Conservation (phyloP, 2,888 invertebrate genomes). For the Norana najaformis region DNA sequence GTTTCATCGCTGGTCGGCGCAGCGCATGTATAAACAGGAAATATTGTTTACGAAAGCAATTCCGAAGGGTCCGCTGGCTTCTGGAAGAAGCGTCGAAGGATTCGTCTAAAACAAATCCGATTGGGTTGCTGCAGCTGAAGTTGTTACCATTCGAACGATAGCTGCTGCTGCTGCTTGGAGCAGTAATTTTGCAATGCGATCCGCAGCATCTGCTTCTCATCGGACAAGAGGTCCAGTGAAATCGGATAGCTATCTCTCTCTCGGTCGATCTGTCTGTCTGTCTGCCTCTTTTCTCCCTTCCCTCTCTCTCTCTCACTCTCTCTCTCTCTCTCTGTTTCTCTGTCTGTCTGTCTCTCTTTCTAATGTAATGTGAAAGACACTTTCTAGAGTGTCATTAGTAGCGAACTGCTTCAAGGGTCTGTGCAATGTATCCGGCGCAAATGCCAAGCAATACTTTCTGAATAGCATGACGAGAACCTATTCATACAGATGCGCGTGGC, state of each 20-base stretch:
- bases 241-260: background rate
- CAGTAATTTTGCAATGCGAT: background rate
- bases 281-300: background rate
- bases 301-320: background rate
- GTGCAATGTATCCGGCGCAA: background rate
- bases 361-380: background rate
- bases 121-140: background rate
- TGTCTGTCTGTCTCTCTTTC: background rate
- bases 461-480: background rate
- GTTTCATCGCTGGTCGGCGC: background rate
- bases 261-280: slow-evolving; percentile 9
- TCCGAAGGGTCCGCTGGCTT: background rate
- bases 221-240: background rate
- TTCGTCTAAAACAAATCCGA: background rate
- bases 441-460: background rate
- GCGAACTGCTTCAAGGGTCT: background rate
- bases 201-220: slow-evolving; percentile 1
- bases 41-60: slow-evolving; percentile 6
- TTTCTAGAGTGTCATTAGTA: background rate
- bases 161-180: background rate
- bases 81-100: background rate
- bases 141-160: background rate
- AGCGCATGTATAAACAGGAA: background rate
- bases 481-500: background rate
- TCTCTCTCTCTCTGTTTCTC: background rate